Evolutionary conservation across 2,113 vertebrate genomes (phyloP).

Genomic region (Pongo abelii): DNA sequence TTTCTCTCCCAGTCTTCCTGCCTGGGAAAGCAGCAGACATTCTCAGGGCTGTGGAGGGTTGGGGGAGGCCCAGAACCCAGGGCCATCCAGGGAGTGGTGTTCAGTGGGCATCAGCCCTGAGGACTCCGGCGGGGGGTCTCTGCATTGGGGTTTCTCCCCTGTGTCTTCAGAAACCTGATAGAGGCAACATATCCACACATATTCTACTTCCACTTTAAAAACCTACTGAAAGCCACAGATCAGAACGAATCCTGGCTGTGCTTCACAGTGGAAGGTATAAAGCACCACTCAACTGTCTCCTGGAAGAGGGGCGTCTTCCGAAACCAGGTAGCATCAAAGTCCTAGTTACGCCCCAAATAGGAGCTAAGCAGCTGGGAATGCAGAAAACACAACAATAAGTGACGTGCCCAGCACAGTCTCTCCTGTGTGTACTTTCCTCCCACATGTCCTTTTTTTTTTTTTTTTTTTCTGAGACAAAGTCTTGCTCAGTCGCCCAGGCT

Average conservation of each 20-base stretch:
- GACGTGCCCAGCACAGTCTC: neutral
- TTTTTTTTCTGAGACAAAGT: too few species aligned
- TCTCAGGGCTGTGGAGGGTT: neutral
- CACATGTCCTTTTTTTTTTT: neutral
- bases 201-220: neutral
- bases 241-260: neutral
- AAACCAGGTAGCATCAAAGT: neutral
- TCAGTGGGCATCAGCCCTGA: neutral
- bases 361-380: too few species aligned
- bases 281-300: fast-evolving
- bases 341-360: fast-evolving
- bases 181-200: fast-evolving
- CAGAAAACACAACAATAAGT: neutral
- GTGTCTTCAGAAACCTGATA: neutral
- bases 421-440: neutral
- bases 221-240: fast-evolving
- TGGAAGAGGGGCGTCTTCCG: neutral
- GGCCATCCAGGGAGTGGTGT: fast-evolving
- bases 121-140: neutral
- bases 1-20: neutral
- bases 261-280: fast-evolving
- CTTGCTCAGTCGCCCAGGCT: too few species aligned
- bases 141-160: neutral
- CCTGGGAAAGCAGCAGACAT: neutral
- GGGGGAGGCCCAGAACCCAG: neutral